Conservation (phyloP, 1,140 invertebrate species). For the Coelopa frigida region DNA sequence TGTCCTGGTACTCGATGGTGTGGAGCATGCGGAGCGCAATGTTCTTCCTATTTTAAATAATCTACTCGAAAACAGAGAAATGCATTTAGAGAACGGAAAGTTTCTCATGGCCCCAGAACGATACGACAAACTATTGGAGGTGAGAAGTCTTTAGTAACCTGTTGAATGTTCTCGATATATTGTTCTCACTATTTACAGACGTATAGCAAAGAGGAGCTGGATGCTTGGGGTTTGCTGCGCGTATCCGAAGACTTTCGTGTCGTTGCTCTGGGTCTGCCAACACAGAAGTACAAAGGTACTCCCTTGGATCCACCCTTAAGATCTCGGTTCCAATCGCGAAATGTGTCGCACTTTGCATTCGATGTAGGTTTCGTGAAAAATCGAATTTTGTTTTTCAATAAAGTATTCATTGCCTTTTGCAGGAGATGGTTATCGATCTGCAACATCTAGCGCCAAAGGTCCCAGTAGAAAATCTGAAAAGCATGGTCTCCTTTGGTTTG, state of each 20-base stretch:
- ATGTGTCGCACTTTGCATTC: slow-evolving; percentile 59
- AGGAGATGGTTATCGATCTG: slow-evolving; percentile 55
- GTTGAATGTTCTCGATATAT: background rate
- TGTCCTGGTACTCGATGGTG: slow-evolving; percentile 88
- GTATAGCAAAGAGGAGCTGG: slow-evolving; percentile 69
- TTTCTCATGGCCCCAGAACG: slow-evolving; percentile 80
- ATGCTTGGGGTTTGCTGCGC: slow-evolving; percentile 78
- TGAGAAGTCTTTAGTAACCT: slow-evolving; percentile 38
- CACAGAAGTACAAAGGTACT: slow-evolving; percentile 84
- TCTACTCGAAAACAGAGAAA: slow-evolving; percentile 95
- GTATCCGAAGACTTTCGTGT: slow-evolving; percentile 89
- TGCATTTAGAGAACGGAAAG: slow-evolving; percentile 95
- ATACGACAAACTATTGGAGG: slow-evolving; percentile 86
- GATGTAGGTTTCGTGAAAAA: slow-evolving; percentile 47
- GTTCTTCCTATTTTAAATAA: slow-evolving; percentile 97
- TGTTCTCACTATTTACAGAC: slow-evolving; percentile 51
- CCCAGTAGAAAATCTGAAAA: slow-evolving; percentile 53
- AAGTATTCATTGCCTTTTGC: slow-evolving; percentile 19
- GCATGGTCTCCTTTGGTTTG: slow-evolving; percentile 66
- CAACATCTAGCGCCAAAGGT: slow-evolving; percentile 52
- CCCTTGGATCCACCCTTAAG: slow-evolving; percentile 91
- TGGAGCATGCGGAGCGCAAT: slow-evolving; percentile 96
- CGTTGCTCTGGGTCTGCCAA: slow-evolving; percentile 81
- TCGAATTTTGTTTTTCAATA: background rate
- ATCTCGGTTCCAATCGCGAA: slow-evolving; percentile 88